Evolutionary conservation across 2,113 vertebrate species (phyloP).

Genomic region (Cinclus mexicanus): DNA sequence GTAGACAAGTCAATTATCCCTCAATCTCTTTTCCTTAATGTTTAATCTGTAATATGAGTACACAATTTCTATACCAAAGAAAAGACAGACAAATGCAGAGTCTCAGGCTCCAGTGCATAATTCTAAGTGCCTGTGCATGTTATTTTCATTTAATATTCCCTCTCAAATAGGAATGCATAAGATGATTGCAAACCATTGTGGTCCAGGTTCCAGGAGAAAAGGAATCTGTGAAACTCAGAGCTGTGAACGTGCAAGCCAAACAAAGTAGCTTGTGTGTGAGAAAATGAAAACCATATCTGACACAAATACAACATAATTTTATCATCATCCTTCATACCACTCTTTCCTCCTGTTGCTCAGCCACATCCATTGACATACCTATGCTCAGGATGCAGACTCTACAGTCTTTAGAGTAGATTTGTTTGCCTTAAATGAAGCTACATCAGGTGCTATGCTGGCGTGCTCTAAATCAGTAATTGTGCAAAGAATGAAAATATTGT

Average conservation of each 20-base stretch:
- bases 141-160: not conserved
- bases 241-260: not conserved
- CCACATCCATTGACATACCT: not conserved
- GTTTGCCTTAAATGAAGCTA: not conserved
- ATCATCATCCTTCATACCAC: not conserved
- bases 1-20: not conserved
- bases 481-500: not conserved
- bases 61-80: not conserved
- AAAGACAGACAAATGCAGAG: not conserved
- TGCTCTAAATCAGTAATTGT: not conserved
- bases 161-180: not conserved
- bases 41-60: not conserved
- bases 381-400: not conserved
- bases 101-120: not conserved
- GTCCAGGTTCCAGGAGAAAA: not conserved
- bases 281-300: constrained; percentile 10
- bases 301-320: not conserved
- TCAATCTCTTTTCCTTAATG: not conserved
- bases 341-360: not conserved
- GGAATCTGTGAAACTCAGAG: not conserved
- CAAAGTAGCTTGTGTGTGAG: not conserved
- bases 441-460: fast-evolving
- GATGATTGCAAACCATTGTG: not conserved
- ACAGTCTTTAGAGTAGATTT: not conserved
- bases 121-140: not conserved